phyloP scores from a whole-genome alignment of 2,888 invertebrate species.

The Meiosimyza decipiens region DNA sequence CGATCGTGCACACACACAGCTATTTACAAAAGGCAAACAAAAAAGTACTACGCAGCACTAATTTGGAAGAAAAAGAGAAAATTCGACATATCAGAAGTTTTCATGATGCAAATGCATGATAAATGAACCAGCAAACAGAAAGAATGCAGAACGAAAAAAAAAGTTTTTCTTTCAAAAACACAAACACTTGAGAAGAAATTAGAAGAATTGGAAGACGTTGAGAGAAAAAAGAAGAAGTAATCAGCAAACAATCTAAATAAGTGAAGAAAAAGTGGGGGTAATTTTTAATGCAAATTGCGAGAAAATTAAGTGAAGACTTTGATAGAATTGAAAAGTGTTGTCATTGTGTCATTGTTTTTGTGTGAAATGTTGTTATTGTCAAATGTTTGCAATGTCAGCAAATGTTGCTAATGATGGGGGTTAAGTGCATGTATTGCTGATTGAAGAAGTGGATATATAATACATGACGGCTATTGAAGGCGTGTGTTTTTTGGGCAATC shows the following conservation, averaged over 20 bases:
- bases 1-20: not conserved
- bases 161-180: constrained; percentile 2
- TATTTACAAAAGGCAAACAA: not conserved
- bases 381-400: not conserved
- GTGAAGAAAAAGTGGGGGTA: not conserved
- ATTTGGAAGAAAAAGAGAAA: not conserved
- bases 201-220: constrained; percentile 23
- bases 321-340: constrained; percentile 20
- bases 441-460: no score
- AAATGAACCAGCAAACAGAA: constrained; percentile 37
- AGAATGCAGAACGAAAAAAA: constrained; percentile 6
- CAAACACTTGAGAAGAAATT: constrained; percentile 29
- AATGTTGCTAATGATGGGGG: constrained; percentile 7
- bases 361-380: not conserved
- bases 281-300: constrained; percentile 35
- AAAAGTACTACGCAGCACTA: not conserved
- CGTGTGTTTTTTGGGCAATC: no score
- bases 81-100: not conserved
- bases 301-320: constrained; percentile 19
- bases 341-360: constrained; percentile 1
- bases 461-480: no score
- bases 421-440: not conserved
- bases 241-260: constrained; percentile 5
- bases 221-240: not conserved
- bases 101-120: constrained; percentile 28